Evolutionary conservation across 2,888 invertebrate species (phyloP), one percentile per base, ranked within the genome.

Genomic region (Asteroscopus sphinx): DNA sequence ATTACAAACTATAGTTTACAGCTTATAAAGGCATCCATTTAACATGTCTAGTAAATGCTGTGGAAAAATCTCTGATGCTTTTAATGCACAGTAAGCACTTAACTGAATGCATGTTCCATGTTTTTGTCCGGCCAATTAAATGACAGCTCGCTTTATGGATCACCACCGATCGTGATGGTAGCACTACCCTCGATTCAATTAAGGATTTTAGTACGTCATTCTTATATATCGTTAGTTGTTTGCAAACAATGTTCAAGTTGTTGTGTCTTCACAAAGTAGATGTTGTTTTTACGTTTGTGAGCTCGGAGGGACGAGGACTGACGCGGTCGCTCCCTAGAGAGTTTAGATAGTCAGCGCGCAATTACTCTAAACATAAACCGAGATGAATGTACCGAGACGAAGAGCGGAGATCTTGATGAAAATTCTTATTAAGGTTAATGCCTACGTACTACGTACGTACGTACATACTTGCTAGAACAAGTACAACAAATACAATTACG

Each of bases 281-380:
- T 44, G n/a, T 66, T 62, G 55, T 42, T 71, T 56, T 62, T 32
- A 61, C 45, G 57, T 44, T 51, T 30, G 41, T 35, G 40, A 70
- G 42, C 32, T 52, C 52, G 36, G 39, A 61, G 58, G 59, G 59
- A 51, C 44, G 45, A 15, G 45, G 37, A 16, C 42, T 39, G 54
- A 46, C 41, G 37, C 25, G 35, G 25, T 32, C 40, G 40, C 9
- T 58, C 71, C 39, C 60, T 12, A 21, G 68, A 37, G 57, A 64
- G 49, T 53, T 67, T n/a, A 55, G 62, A 48, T 68, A 64, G 72
- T 56, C 51, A 41, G 55, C 40, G 60, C 40, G 55, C 58, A 72
- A 71, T 68, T 71, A 68, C 51, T 64, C 57, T 49, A 61, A 68
- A 64, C 68, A 71, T 52, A 71, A 71, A 64, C 55, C 30, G 53